These are phyloP conservation scores for Cyclina sinensis DNA, from an alignment of 1,140 invertebrate species.

Conservation along the genomic window DNA sequence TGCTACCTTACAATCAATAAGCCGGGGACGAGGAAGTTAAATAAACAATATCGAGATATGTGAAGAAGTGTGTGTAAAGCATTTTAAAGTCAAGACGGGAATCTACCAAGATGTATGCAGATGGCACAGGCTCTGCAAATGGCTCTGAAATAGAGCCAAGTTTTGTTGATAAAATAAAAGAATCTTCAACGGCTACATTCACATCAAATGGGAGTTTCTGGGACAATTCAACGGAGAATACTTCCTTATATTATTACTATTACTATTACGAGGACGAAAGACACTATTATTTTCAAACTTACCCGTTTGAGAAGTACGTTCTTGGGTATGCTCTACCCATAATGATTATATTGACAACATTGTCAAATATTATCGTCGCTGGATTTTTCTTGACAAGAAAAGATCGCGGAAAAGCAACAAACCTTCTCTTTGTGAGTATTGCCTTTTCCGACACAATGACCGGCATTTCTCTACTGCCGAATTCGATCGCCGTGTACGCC, in stretches of 20 bases:
- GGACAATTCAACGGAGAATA: not conserved
- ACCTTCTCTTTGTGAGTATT: conserved; percentile 53
- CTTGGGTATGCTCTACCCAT: conserved; percentile 42
- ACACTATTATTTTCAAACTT: conserved; percentile 42
- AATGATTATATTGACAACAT: conserved; percentile 20
- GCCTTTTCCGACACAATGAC: conserved; percentile 64
- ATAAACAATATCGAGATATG: too few relatives aligned
- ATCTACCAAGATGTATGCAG: too few relatives aligned
- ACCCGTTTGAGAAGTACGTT: conserved; percentile 27
- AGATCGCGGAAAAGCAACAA: conserved; percentile 46
- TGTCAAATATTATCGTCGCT: conserved; percentile 50
- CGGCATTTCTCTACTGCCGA: conserved; percentile 37
- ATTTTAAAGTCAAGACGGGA: too few relatives aligned
- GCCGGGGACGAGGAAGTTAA: too few relatives aligned
- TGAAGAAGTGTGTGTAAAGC: too few relatives aligned
- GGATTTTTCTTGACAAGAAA: conserved; percentile 41
- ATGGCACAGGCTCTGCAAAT: too few relatives aligned
- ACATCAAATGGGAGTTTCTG: too few relatives aligned
- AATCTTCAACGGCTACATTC: too few relatives aligned
- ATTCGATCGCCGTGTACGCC: conserved; percentile 36
- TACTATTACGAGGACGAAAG: not conserved
- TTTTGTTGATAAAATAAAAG: too few relatives aligned
- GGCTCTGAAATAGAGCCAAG: too few relatives aligned
- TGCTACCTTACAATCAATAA: too few relatives aligned
- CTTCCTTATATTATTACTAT: not conserved